phyloP scores from a whole-genome alignment of 2,888 invertebrate species.

The Leptinotarsa juncta region DNA sequence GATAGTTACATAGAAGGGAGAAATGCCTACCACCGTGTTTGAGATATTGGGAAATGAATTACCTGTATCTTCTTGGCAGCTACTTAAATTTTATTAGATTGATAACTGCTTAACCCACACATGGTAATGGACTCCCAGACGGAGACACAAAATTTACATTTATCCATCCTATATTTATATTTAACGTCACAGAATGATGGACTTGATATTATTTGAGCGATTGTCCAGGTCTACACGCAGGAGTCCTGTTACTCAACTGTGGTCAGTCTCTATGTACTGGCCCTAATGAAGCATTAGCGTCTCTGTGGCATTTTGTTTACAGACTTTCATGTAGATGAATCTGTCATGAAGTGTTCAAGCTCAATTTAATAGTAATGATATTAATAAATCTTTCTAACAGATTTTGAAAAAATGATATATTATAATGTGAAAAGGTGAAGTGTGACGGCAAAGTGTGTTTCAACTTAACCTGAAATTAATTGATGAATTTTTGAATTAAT shows the following conservation, averaged over 20 bases:
- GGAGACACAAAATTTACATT: constrained; percentile 49
- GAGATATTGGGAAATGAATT: constrained; percentile 24
- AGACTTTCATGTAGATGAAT: constrained; percentile 13
- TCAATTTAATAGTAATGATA: neutral
- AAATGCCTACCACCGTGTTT: constrained; percentile 2
- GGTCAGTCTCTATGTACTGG: constrained; percentile 38
- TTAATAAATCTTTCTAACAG: no score
- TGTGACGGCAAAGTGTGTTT: no score
- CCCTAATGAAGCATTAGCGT: constrained; percentile 35
- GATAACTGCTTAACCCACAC: constrained; percentile 32
- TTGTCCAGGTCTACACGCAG: constrained; percentile 46
- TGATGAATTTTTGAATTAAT: no score
- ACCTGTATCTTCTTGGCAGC: constrained; percentile 32
- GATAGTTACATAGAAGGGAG: neutral
- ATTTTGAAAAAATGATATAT: no score
- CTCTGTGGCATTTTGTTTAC: constrained; percentile 7
- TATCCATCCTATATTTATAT: constrained; percentile 30
- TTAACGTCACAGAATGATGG: constrained; percentile 49
- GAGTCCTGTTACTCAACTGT: constrained; percentile 42
- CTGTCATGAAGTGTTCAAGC: neutral
- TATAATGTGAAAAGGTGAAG: no score
- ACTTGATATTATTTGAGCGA: constrained; percentile 51
- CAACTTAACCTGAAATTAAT: no score
- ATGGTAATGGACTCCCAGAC: constrained; percentile 33
- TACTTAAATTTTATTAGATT: constrained; percentile 37